Percentiles rank a stretch among this genome's conserved stretches.
These are phyloP conservation scores for Thymelicus sylvestris DNA, from an alignment of 2,888 invertebrate genomes.

Conservation along the genomic window DNA sequence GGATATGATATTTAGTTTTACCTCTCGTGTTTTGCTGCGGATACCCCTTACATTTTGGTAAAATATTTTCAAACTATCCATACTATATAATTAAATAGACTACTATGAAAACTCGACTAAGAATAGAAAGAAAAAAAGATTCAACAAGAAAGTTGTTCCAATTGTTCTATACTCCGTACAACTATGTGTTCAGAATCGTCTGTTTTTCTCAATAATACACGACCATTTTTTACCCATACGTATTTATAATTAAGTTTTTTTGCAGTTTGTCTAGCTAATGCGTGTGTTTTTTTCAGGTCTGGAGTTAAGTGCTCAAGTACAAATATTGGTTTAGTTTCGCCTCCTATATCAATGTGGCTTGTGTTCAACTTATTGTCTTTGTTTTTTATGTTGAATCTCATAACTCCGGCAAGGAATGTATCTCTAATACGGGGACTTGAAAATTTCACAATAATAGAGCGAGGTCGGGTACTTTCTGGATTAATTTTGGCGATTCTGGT, in stretches of 20 bases:
- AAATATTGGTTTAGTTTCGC: constrained; percentile 11
- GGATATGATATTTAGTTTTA: constrained; percentile 29
- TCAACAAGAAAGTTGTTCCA: constrained; percentile 15
- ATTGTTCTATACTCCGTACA: constrained; percentile 19
- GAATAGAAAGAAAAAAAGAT: background rate
- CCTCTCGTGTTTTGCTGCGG: constrained; percentile 33
- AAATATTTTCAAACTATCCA: constrained; percentile 30
- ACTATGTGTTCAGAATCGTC: constrained; percentile 24
- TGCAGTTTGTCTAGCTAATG: constrained; percentile 18
- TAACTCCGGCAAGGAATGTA: constrained; percentile 30
- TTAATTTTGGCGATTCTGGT: constrained; percentile 26
- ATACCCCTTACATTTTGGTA: constrained; percentile 42
- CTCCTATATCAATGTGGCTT: constrained; percentile 26
- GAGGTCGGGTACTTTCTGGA: constrained; percentile 25
- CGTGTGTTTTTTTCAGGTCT: constrained; percentile 31
- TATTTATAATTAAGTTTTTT: constrained; percentile 32
- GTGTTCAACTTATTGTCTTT: constrained; percentile 10
- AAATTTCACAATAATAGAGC: constrained; percentile 39
- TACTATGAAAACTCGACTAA: too few relatives aligned
- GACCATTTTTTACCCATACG: constrained; percentile 27
- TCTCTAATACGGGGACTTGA: constrained; percentile 36
- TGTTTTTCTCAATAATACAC: constrained; percentile 23
- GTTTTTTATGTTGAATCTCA: constrained; percentile 17
- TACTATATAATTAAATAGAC: too few relatives aligned
- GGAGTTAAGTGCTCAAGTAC: constrained; percentile 26